Evolutionary conservation across 2,888 invertebrate genomes (phyloP), one percentile per base, ranked within the genome.

Genomic region (Drosophila robusta): DNA sequence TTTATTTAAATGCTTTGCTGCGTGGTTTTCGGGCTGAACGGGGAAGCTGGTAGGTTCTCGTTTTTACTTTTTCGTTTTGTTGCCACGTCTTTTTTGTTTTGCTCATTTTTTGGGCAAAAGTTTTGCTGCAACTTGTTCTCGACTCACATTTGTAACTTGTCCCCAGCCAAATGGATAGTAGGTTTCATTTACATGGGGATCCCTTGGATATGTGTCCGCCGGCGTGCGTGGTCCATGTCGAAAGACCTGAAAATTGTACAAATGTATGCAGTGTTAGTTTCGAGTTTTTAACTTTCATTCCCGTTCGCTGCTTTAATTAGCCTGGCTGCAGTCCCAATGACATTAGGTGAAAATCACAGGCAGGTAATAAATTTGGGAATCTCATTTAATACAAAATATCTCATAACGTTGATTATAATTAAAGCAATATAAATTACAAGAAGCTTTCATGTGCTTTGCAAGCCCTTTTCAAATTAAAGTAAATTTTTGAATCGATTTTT

Each of bases 171-270:
- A 94, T 9, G 96, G 96, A 93, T 95, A 95, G 89, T 94, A 94
- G 12, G 94, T 93, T 73, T 95, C 93, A 85, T 95, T 94, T 52
- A 93, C 90, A 84, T 93, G 93, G 0, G 95, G 95, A 93, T 97
- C 96, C 67, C 93, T 95, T 2, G 96, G 95, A 90, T 95, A 97
- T 2, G 95, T 95, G 74, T 94, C 94, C 29, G 95, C 95, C 4
- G 97, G 97, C 66, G 96, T 95, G 87, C 97, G 93, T 70, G 95
- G 95, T 18, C 97, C 97, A 93, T 97, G 97, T 57, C 97, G 93
- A 91, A 94, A 95, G 49, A 97, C 92, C 96, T 96, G 90, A 64
- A 84, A 86, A 74, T 58, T 49, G 46, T 46, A 36, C 57, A 70
- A 56, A 54, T 49, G 34, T 71, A 60, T 47, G 42, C 44, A 55